Conservation (phyloP, 2,113 vertebrate species). For the Tinamus guttatus region DNA sequence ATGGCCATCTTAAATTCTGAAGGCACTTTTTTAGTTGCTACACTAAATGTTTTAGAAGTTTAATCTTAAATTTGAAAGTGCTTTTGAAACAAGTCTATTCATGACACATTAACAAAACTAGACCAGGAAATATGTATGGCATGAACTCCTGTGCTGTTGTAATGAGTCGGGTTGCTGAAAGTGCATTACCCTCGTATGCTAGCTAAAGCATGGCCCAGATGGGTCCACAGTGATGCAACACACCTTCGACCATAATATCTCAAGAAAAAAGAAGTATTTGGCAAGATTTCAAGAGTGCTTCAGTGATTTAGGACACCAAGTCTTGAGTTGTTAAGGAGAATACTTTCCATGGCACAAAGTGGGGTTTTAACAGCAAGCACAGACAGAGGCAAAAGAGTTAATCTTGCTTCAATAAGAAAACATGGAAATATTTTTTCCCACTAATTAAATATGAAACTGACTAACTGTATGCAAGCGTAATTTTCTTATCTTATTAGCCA, state of each 20-base stretch:
- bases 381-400: conserved; percentile 50
- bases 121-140: not conserved
- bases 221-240: not conserved
- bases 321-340: not conserved
- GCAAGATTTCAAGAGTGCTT: not conserved
- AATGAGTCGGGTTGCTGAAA: not conserved
- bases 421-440: conserved; percentile 50
- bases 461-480: conserved; percentile 71
- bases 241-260: not conserved
- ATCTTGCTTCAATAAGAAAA: conserved; percentile 54
- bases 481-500: conserved; percentile 80
- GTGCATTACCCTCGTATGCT: rapidly evolving
- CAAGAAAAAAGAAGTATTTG: not conserved
- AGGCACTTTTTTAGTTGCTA: conserved; percentile 23
- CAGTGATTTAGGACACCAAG: not conserved
- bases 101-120: conserved; percentile 28
- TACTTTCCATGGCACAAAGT: not conserved
- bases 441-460: conserved; percentile 74
- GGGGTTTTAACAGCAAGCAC: not conserved
- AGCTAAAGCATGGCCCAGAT: not conserved
- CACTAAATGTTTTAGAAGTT: conserved; percentile 60
- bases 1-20: conserved; percentile 59
- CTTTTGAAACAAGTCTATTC: conserved; percentile 29
- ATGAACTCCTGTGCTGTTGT: not conserved
- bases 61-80: conserved; percentile 26